A percentile compares a stretch with the other conserved stretches of the same genome.
Evolutionary conservation across 1,140 invertebrate genomes (phyloP).

Genomic region (Caenorhabditis elegans): DNA sequence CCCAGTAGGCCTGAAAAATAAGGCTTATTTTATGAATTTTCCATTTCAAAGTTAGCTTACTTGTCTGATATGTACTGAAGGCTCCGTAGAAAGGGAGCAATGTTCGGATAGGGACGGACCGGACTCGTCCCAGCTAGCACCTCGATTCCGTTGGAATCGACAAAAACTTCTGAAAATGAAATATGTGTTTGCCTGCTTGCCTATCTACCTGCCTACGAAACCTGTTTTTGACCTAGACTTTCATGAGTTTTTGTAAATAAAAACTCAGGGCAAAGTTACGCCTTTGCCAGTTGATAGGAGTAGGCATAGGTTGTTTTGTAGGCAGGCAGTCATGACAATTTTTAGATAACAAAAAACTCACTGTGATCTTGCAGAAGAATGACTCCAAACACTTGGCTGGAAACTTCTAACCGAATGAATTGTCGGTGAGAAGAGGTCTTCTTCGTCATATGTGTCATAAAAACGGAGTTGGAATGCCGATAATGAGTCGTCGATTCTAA

Average conservation of each 20-base stretch:
- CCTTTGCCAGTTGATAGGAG: too few relatives aligned
- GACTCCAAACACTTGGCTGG: conserved; percentile 46
- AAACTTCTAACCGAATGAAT: conserved; percentile 38
- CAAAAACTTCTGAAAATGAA: conserved; percentile 3
- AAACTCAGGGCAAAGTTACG: too few relatives aligned
- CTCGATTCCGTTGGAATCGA: conserved; percentile 33
- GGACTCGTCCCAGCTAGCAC: conserved; percentile 53
- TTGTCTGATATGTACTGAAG: conserved; percentile 59
- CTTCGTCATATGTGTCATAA: conserved; percentile 24
- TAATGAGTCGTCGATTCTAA: conserved; percentile 32
- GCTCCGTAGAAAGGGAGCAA: conserved; percentile 59
- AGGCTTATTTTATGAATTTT: not conserved
- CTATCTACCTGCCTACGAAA: too few relatives aligned
- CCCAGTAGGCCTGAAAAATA: conserved; percentile 42
- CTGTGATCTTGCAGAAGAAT: conserved; percentile 56
- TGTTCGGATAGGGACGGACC: conserved; percentile 53
- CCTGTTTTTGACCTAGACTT: too few relatives aligned
- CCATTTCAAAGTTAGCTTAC: not conserved
- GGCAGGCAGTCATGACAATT: too few relatives aligned
- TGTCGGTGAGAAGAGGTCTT: conserved; percentile 29
- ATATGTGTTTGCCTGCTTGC: not conserved
- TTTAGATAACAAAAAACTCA: conserved; percentile 8
- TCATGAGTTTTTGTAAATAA: too few relatives aligned
- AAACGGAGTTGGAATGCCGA: conserved; percentile 16
- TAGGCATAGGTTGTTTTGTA: too few relatives aligned